Evolutionary conservation across 2,888 invertebrate genomes (phyloP).

Genomic region (Oasisia sp.): DNA sequence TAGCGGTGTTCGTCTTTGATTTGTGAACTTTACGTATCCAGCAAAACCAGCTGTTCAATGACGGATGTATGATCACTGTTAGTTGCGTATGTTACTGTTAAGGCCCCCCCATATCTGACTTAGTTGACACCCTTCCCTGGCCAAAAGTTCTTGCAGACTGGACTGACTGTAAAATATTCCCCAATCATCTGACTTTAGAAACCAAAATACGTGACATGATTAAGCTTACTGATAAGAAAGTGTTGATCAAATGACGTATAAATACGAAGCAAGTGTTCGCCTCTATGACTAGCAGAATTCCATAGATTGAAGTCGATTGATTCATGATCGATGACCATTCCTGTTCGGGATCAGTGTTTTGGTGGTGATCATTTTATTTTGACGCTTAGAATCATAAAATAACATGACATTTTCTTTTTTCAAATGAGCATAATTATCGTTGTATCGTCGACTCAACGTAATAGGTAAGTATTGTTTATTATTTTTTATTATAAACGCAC

Average conservation of each 20-base stretch:
- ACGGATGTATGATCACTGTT: neutral
- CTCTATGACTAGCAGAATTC: neutral
- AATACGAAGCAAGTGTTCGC: neutral
- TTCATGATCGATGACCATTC: neutral
- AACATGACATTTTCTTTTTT: neutral
- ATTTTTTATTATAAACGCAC: neutral
- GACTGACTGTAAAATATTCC: neutral
- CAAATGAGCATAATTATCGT: neutral
- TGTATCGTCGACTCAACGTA: neutral
- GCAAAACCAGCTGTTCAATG: neutral
- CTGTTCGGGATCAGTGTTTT: constrained; percentile 6
- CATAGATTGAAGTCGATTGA: neutral
- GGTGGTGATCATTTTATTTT: neutral
- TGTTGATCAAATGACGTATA: neutral
- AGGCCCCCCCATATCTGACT: too few species aligned
- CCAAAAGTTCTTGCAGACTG: neutral
- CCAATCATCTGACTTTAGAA: neutral
- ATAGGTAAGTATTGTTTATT: neutral
- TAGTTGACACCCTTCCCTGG: neutral
- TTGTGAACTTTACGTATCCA: neutral
- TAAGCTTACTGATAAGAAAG: neutral
- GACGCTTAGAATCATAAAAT: neutral
- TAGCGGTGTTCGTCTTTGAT: neutral
- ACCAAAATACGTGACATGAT: neutral
- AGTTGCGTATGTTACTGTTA: neutral